Conservation (phyloP, 2,113 vertebrate species). For the Rhegmatorhina hoffmannsi region DNA sequence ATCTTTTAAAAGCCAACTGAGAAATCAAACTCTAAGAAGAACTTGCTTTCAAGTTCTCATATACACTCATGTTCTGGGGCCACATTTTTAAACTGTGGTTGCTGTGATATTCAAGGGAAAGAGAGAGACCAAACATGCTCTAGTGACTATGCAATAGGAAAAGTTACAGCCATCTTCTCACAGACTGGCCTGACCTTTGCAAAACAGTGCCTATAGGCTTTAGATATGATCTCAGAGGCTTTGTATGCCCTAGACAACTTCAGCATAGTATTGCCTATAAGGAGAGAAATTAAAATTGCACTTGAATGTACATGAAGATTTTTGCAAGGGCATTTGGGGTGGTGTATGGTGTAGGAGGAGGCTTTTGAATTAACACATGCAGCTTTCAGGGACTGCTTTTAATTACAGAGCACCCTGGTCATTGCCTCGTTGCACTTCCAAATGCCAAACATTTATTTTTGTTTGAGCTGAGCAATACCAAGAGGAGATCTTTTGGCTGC, state of each 20-base stretch:
- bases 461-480: background rate
- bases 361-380: constrained; percentile 49
- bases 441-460: constrained; percentile 56
- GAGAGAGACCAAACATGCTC: background rate
- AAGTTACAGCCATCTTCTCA: background rate
- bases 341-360: constrained; percentile 48
- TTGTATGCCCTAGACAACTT: constrained; percentile 43
- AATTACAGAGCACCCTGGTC: constrained; percentile 60
- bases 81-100: background rate
- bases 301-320: constrained; percentile 47
- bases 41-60: constrained; percentile 67
- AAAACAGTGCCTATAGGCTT: constrained; percentile 45
- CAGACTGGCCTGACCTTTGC: background rate
- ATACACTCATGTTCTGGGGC: background rate
- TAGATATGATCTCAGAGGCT: constrained; percentile 48
- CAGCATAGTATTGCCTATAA: constrained; percentile 17
- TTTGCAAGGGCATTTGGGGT: constrained; percentile 55
- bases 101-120: background rate
- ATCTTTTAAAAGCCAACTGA: constrained; percentile 63
- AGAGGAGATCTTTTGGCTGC: constrained; percentile 19
- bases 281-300: constrained; percentile 44
- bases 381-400: constrained; percentile 56
- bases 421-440: constrained; percentile 33
- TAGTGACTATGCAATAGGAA: background rate
- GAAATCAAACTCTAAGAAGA: constrained; percentile 45